Evolutionary conservation across 1,140 invertebrate species (phyloP).

Genomic region (Mycetomoellerius zeteki): DNA sequence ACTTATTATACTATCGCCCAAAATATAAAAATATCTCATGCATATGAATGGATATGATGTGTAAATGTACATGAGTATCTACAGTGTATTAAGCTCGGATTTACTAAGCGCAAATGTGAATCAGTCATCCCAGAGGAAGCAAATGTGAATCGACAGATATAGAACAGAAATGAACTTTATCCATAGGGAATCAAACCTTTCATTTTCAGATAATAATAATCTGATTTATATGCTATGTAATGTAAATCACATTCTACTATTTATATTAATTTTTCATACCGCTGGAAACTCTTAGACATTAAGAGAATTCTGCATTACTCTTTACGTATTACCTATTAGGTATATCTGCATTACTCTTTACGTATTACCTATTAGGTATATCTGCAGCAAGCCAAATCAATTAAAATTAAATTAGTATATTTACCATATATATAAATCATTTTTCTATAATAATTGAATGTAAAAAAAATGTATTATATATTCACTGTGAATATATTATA

Average conservation of each 20-base stretch:
- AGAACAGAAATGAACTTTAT: slow-evolving; percentile 14
- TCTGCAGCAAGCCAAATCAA: neutral
- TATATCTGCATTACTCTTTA: no score
- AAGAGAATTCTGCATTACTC: neutral
- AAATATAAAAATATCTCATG: neutral
- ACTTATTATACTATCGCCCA: neutral
- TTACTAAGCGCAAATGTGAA: neutral
- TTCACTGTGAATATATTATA: neutral
- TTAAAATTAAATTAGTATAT: neutral
- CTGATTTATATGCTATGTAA: slow-evolving; percentile 19
- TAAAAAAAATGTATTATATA: neutral
- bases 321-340: no score
- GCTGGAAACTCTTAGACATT: neutral
- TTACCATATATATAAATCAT: neutral
- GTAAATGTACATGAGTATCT: neutral
- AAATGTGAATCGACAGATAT: neutral
- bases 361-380: neutral
- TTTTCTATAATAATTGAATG: no score
- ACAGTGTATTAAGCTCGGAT: neutral
- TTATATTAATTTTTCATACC: neutral
- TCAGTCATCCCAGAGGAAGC: neutral
- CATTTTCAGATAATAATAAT: slow-evolving; percentile 22
- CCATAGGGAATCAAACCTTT: neutral
- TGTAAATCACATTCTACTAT: neutral
- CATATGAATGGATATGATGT: neutral